A percentile compares a stretch with the other conserved stretches of the same genome.
Evolutionary conservation across 2,888 invertebrate genomes (phyloP).

Genomic region (Ophraella communa): DNA sequence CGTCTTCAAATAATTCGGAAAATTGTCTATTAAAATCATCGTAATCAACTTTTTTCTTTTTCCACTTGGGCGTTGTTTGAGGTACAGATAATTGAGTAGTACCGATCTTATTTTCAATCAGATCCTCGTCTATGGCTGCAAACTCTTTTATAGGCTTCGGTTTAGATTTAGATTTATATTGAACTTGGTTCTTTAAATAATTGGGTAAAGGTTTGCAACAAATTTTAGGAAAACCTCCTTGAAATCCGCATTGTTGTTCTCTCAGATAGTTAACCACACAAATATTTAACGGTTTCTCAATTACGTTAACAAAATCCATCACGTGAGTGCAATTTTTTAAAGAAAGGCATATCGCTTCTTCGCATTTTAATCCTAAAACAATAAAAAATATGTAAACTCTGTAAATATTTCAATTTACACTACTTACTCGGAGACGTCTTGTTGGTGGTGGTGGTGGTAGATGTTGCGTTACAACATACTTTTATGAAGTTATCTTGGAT

Average conservation of each 20-base stretch:
- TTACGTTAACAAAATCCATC: constrained; percentile 34
- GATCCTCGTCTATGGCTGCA: background rate
- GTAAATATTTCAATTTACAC: too few species aligned
- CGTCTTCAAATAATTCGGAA: constrained; percentile 30
- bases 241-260: constrained; percentile 47
- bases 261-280: constrained; percentile 43
- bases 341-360: constrained; percentile 29
- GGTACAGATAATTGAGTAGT: too few species aligned
- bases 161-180: constrained; percentile 2
- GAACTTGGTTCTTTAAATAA: constrained; percentile 15
- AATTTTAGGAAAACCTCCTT: constrained; percentile 45
- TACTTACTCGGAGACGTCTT: constrained; percentile 6
- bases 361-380: constrained; percentile 25
- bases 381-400: background rate
- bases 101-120: background rate
- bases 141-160: constrained; percentile 1
- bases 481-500: constrained; percentile 44
- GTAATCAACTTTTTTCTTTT: constrained; percentile 37
- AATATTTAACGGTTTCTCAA: constrained; percentile 40
- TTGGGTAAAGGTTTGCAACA: constrained; percentile 44
- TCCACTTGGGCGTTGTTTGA: too few species aligned
- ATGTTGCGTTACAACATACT: constrained; percentile 45
- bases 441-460: too few species aligned
- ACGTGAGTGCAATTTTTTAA: constrained; percentile 39
- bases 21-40: constrained; percentile 21